These are phyloP conservation scores for Arge pagana DNA, from an alignment of 2,888 invertebrate species.

Conservation along the genomic window DNA sequence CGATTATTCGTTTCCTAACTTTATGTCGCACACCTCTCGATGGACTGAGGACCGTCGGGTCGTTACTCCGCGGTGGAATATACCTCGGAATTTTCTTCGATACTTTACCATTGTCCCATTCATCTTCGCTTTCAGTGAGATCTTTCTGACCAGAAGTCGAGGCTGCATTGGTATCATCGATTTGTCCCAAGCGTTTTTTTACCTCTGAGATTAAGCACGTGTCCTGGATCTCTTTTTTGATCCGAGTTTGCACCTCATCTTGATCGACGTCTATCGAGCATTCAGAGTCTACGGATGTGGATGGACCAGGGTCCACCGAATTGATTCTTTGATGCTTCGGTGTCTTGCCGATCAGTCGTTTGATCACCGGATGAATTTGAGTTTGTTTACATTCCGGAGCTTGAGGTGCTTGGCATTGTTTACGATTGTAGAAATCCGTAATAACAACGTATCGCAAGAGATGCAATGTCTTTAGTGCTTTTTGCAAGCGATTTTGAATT, in stretches of 20 bases:
- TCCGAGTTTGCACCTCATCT: background rate
- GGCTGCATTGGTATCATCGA: background rate
- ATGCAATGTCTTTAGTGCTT: constrained; percentile 64
- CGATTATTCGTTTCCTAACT: constrained; percentile 53
- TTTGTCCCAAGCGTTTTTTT: constrained; percentile 26
- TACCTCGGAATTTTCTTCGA: constrained; percentile 53
- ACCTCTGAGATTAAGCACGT: background rate
- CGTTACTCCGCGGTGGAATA: constrained; percentile 48
- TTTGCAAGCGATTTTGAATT: constrained; percentile 69
- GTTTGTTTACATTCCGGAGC: constrained; percentile 57
- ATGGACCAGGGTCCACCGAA: constrained; percentile 14
- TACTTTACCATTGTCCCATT: constrained; percentile 28
- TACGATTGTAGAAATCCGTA: constrained; percentile 65
- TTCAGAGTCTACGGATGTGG: background rate
- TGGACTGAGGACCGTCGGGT: constrained; percentile 41
- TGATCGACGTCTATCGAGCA: background rate
- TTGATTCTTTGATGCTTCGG: constrained; percentile 40
- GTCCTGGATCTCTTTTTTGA: constrained; percentile 13
- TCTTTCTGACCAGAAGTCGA: background rate
- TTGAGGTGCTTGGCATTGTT: constrained; percentile 58
- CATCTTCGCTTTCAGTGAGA: constrained; percentile 11
- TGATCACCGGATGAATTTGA: constrained; percentile 76
- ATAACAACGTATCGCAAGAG: constrained; percentile 65
- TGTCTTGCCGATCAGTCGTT: constrained; percentile 70
- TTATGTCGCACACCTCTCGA: constrained; percentile 50